These are phyloP conservation scores for Tapera naevia DNA, from an alignment of 2,797 vertebrate species.

Conservation along the genomic window DNA sequence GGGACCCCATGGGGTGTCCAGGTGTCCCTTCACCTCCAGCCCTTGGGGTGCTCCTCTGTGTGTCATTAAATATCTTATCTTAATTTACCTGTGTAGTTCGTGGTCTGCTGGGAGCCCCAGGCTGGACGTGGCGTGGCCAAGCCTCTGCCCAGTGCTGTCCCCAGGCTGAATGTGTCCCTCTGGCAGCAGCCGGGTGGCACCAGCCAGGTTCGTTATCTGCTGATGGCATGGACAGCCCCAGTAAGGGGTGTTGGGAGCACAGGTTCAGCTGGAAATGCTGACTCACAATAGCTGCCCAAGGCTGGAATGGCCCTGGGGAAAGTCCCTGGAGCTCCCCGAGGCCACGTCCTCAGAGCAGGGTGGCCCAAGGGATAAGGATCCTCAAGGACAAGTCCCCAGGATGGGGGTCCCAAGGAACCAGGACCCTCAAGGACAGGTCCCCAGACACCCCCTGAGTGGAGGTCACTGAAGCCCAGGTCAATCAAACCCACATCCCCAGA, in stretches of 20 bases:
- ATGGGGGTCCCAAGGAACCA: too few relatives aligned
- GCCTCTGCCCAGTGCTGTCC: background rate
- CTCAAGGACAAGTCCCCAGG: background rate
- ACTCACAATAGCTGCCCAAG: background rate
- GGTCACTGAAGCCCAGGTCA: background rate
- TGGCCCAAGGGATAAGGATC: background rate
- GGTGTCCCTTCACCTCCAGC: background rate
- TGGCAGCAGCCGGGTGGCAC: background rate
- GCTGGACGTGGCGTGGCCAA: background rate
- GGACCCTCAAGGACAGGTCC: background rate
- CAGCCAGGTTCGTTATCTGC: too few relatives aligned
- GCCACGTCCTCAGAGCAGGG: background rate
- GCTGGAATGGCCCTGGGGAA: too few relatives aligned
- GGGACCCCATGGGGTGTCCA: accelerated
- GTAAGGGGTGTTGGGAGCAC: background rate
- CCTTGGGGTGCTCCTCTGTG: background rate
- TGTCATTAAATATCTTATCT: background rate
- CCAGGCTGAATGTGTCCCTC: background rate
- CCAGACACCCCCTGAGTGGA: background rate
- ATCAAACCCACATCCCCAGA: background rate
- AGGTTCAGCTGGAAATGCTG: background rate
- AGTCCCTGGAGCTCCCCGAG: background rate
- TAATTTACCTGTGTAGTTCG: accelerated
- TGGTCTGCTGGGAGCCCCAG: background rate
- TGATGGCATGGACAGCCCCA: background rate